A percentile compares a stretch with the other conserved stretches of the same genome.
Conservation (phyloP, 2,797 vertebrate species). For the Amphiprion clarkii region DNA sequence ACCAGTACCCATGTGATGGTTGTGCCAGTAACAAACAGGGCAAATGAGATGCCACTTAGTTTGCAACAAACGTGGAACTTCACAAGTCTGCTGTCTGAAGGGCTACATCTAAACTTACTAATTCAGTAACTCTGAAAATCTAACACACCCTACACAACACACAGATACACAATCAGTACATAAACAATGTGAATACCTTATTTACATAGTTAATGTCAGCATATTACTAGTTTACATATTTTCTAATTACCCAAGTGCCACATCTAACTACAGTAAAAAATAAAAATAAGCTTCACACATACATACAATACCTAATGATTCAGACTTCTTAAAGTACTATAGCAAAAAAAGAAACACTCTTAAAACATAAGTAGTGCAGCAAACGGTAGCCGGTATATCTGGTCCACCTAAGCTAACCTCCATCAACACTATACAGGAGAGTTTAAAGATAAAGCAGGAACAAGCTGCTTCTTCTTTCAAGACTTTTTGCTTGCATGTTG, state of each 20-base stretch:
- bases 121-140: too few species aligned
- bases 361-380: constrained; percentile 74
- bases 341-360: constrained; percentile 24
- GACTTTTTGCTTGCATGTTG: background rate
- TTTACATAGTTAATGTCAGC: constrained; percentile 56
- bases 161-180: constrained; percentile 34
- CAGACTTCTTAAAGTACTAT: constrained; percentile 48
- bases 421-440: background rate
- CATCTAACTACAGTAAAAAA: constrained; percentile 63
- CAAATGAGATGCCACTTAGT: too few species aligned
- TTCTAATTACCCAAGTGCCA: constrained; percentile 72
- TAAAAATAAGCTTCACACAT: constrained; percentile 43
- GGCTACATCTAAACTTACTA: too few species aligned
- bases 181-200: constrained; percentile 42
- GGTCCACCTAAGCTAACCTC: constrained; percentile 61
- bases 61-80: too few species aligned
- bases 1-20: too few species aligned
- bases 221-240: constrained; percentile 42
- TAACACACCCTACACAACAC: background rate
- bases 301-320: constrained; percentile 67
- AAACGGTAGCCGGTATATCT: constrained; percentile 66
- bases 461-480: background rate
- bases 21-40: too few species aligned
- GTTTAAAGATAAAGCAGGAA: background rate
- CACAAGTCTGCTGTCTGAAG: too few species aligned